Evolutionary conservation across 1,140 invertebrate species (phyloP).

Genomic region (Oedothorax gibbosus): DNA sequence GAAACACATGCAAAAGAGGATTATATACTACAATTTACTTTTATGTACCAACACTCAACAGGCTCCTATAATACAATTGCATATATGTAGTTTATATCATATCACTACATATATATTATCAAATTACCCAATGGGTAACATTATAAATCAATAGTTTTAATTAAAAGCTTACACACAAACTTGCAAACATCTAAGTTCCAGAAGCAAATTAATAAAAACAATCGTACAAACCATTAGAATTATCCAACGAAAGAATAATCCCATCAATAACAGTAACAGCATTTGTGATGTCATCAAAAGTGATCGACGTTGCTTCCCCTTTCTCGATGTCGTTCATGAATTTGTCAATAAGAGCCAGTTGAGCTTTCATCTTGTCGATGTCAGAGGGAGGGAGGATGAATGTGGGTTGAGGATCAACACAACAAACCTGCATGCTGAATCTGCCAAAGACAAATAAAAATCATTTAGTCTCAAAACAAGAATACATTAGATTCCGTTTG

Average conservation of each 20-base stretch:
- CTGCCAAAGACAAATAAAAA: slow-evolving; percentile 6
- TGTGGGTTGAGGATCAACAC: slow-evolving; percentile 28
- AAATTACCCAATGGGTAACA: no score
- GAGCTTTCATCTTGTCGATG: slow-evolving; percentile 36
- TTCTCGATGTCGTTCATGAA: slow-evolving; percentile 21
- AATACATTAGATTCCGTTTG: no score
- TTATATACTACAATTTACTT: no score
- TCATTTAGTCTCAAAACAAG: not conserved
- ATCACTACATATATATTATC: no score
- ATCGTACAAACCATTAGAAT: slow-evolving; percentile 37
- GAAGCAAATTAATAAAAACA: not conserved
- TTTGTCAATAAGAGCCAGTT: slow-evolving; percentile 26
- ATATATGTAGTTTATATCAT: no score
- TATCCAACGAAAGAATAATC: slow-evolving; percentile 40
- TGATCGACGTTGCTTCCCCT: slow-evolving; percentile 1
- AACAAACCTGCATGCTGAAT: slow-evolving; percentile 37
- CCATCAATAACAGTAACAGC: slow-evolving; percentile 24
- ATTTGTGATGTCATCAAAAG: not conserved
- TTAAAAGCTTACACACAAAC: no score
- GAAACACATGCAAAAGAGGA: no score
- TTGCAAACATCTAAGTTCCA: no score
- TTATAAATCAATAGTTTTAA: no score
- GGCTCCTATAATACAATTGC: no score
- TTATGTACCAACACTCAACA: no score
- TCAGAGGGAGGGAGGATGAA: slow-evolving; percentile 33